Evolutionary conservation across 1,140 invertebrate genomes (phyloP), one percentile per base, ranked within the genome.

Genomic region (Berghia stephanieae): DNA sequence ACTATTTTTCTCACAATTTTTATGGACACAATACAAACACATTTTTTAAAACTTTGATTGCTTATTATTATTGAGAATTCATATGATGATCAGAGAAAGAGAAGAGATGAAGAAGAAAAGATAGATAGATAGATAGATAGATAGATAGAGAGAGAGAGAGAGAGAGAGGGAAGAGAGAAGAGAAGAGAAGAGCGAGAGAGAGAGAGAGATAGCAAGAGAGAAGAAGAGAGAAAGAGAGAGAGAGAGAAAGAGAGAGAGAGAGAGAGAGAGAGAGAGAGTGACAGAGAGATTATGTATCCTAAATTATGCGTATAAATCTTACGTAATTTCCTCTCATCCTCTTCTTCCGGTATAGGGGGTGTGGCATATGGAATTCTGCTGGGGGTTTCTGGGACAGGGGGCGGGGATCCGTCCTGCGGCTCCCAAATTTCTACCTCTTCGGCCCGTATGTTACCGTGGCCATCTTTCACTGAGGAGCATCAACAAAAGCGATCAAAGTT

Each of bases 391-490:
- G 84, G 84, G 21, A 85, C 75, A 13, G 83, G 83, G 10, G 85
- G 85, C 1, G 85, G 85, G 0, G 81, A 79, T 31, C 83, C 83
- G 46, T 84, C 81, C 1, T 81, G 49, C n/a, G 74, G 73, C 24
- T 86, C 85, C 57, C 84, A 81, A 21, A 86, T 82, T 76, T 86
- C 85, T 42, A 87, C 83, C 55, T 86, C 85, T 44, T 86, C 84
- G 16, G 80, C 78, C 24, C 83, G 57, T 0, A 87, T 71, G 70
- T 85, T 85, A 38, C 79, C 79, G 24, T 81, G 79, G 27, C 79
- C 75, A 34, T 86, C 83, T 77, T 84, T 85, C 21, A 84, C 84
- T 86, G 63, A 43, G 6, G 38, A n/a, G n/a, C n/a, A n/a, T n/a
- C n/a, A n/a, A n/a, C n/a, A n/a, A n/a, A n/a, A n/a, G n/a, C n/a